Conservation (phyloP, 2,797 vertebrate genomes). For the Tympanoctomys barrerae region DNA sequence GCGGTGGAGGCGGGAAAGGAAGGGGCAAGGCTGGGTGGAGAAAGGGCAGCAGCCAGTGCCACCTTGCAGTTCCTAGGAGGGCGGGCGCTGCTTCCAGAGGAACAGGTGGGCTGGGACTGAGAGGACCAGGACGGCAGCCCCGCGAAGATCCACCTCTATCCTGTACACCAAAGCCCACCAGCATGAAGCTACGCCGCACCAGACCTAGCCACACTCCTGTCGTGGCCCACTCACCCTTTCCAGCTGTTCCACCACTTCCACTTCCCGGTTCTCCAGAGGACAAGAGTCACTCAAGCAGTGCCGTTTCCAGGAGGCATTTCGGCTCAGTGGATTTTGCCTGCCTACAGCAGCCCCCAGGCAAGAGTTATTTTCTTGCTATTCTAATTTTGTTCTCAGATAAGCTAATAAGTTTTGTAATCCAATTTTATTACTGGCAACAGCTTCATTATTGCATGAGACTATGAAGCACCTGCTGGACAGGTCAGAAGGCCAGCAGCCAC, state of each 20-base stretch:
- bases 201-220: conserved; percentile 2
- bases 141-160: background rate
- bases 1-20: background rate
- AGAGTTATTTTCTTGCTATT: conserved; percentile 64
- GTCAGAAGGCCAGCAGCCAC: conserved; percentile 47
- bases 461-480: conserved; percentile 50
- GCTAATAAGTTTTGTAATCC: conserved; percentile 48
- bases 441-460: conserved; percentile 64
- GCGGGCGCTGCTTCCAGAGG: background rate
- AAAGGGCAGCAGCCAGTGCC: background rate
- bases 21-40: background rate
- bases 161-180: conserved; percentile 18
- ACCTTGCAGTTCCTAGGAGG: background rate
- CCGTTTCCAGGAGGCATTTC: background rate
- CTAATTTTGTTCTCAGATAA: conserved; percentile 70
- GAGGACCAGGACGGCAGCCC: background rate
- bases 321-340: conserved; percentile 24
- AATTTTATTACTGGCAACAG: conserved; percentile 71
- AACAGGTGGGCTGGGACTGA: background rate
- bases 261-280: background rate
- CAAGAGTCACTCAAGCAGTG: background rate
- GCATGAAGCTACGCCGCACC: background rate
- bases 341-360: conserved; percentile 34
- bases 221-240: background rate
- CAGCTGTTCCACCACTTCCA: background rate